A percentile compares a stretch with the other conserved stretches of the same genome.
Evolutionary conservation across 2,888 invertebrate genomes (phyloP).

Genomic region (Chymomyza procnemis): DNA sequence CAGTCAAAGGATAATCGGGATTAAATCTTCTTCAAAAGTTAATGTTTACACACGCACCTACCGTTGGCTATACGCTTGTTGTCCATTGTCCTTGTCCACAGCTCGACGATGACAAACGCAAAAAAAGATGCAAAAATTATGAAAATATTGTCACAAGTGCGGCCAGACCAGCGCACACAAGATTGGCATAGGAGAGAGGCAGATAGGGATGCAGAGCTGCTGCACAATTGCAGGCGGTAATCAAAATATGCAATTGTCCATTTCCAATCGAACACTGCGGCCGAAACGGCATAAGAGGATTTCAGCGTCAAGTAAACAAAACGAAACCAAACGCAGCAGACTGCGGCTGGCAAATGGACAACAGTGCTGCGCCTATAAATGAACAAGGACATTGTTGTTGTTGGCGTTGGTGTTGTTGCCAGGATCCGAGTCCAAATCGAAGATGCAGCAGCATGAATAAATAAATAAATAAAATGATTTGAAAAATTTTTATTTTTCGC

Average conservation of each 20-base stretch:
- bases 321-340: conserved; percentile 3
- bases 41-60: conserved; percentile 78
- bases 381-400: background rate
- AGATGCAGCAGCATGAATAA: conserved; percentile 59
- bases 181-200: conserved; percentile 11
- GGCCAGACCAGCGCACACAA: conserved; percentile 17
- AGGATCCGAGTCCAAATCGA: conserved; percentile 45
- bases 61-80: conserved; percentile 61
- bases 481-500: conserved; percentile 63
- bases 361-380: conserved; percentile 5
- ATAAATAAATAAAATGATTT: conserved; percentile 70
- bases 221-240: conserved; percentile 73
- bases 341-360: background rate
- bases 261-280: conserved; percentile 34
- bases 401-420: background rate
- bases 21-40: conserved; percentile 78
- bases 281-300: conserved; percentile 63
- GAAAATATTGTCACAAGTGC: conserved; percentile 77
- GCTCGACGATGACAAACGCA: conserved; percentile 33
- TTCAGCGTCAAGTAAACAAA: conserved; percentile 72
- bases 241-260: conserved; percentile 72
- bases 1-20: conserved; percentile 78
- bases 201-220: conserved; percentile 30
- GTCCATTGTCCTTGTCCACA: background rate
- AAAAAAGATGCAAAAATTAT: conserved; percentile 71